phyloP scores from a whole-genome alignment of 1,140 invertebrate genomes.

The Sitobion miscanthi region DNA sequence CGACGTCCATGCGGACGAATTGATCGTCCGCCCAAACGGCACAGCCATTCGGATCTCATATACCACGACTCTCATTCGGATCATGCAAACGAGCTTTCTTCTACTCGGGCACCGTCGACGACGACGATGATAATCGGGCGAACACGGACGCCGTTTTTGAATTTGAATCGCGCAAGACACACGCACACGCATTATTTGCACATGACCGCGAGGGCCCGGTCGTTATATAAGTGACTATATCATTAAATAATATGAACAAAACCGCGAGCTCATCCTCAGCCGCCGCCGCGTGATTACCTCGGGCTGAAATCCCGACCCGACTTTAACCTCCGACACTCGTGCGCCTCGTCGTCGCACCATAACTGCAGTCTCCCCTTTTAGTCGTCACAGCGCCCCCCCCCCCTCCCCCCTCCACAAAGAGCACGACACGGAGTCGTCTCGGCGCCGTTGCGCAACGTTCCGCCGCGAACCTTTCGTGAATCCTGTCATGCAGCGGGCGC shows the following conservation, averaged over 20 bases:
- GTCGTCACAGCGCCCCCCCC: neutral
- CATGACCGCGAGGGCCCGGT: neutral
- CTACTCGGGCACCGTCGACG: neutral
- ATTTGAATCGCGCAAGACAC: neutral
- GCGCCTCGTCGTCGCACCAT: neutral
- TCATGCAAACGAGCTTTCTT: neutral
- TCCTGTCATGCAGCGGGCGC: neutral
- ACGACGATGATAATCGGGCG: neutral
- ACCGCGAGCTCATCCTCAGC: neutral
- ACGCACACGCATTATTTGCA: neutral
- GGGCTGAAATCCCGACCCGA: slow-evolving; percentile 26
- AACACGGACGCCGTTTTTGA: neutral
- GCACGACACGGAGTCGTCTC: neutral
- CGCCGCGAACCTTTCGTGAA: neutral
- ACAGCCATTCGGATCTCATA: neutral
- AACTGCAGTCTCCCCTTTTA: neutral
- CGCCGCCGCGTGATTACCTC: slow-evolving; percentile 26
- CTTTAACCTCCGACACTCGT: slow-evolving; percentile 28
- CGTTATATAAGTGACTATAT: neutral
- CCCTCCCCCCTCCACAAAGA: neutral
- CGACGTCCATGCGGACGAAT: no score
- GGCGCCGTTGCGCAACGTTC: neutral
- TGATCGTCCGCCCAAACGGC: neutral
- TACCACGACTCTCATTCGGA: no score
- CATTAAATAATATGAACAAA: neutral